Base-by-base conservation (phyloP, 2,113 vertebrate species). In the Salvelinus sp. region DNA sequence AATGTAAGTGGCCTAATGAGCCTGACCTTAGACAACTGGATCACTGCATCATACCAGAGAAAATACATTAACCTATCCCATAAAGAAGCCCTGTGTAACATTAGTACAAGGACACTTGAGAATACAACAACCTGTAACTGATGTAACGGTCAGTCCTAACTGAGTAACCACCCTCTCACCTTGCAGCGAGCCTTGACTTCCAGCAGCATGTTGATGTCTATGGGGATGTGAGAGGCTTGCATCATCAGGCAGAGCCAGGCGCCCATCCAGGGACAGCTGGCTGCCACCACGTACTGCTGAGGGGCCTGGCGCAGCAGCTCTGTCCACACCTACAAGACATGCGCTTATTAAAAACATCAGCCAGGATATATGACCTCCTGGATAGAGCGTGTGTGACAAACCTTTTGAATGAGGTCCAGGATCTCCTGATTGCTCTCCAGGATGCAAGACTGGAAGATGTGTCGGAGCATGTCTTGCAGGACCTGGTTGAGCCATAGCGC, bases 241-340 rank as follows among this genome's bases (percentile, higher is more conserved):
- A 99, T 99, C 98, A 99, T 99, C 86, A 99, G 92, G 80, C 98
- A 99, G 70, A 99, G 96, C 98, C 98, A 99, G 47, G 97, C 96
- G 10, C 97, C 96, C 98, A 99, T 99, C 97, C 98, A 99, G 0
- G 97, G 98, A 86, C 98, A 99, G 86, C 97, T 97, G 87, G 98
- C 97, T 70, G 97, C 97, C 30, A 99, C 98, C 77, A 99, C 95
- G 6, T 96, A 99, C 81, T 99, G 98, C 76, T 98, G 93, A 0
- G 96, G 96, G 0, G 96, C 96, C 79, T 96, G 98, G 84, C 83
- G 93, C 79, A 99, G 82, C 38, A 99, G 91, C 86, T 97, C 96
- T 85, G 92, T 95, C 98, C 98, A 99, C 60, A 99, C 97, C 98
- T 99, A 83, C 0, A 73, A 23, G 58, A 48, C n/a, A 70, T 28